Conservation (phyloP, 2,113 vertebrate genomes). For the Misgurnus anguillicaudatus region DNA sequence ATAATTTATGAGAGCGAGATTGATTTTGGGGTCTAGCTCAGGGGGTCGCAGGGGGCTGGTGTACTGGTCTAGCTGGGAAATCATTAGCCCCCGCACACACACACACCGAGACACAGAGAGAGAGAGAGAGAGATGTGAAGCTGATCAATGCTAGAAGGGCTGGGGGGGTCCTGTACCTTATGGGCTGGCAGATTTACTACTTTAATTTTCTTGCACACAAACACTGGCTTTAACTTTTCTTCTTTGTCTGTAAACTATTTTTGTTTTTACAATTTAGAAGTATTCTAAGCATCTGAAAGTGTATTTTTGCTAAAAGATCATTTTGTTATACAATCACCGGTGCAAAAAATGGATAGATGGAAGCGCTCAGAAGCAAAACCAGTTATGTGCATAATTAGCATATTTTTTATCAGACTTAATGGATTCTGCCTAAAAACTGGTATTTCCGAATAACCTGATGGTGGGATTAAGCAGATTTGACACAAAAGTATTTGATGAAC, state of each 20-base stretch:
- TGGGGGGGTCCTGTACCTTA: conserved; percentile 26
- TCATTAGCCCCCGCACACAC: conserved; percentile 63
- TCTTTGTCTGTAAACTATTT: conserved; percentile 36
- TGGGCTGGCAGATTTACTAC: conserved; percentile 44
- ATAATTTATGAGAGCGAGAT: conserved; percentile 81
- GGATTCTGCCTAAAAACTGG: too few relatives aligned
- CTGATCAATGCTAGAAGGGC: conserved; percentile 45
- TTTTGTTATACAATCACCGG: too few relatives aligned
- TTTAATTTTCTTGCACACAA: conserved; percentile 41
- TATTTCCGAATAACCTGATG: too few relatives aligned
- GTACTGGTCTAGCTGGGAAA: conserved; percentile 62
- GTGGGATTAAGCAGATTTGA: too few relatives aligned
- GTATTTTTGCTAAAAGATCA: too few relatives aligned
- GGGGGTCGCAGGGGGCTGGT: conserved; percentile 48
- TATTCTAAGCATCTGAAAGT: too few relatives aligned
- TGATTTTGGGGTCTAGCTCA: conserved; percentile 62
- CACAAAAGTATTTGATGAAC: too few relatives aligned
- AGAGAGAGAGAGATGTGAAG: not conserved
- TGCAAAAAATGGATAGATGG: too few relatives aligned
- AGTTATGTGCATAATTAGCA: too few relatives aligned
- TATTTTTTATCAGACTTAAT: too few relatives aligned
- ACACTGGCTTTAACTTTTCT: conserved; percentile 25
- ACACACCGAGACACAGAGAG: conserved; percentile 45
- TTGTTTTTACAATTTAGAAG: too few relatives aligned
- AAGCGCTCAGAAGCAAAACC: too few relatives aligned